Evolutionary conservation across 2,797 vertebrate genomes (phyloP).

Genomic region (Acanthopagrus latus): DNA sequence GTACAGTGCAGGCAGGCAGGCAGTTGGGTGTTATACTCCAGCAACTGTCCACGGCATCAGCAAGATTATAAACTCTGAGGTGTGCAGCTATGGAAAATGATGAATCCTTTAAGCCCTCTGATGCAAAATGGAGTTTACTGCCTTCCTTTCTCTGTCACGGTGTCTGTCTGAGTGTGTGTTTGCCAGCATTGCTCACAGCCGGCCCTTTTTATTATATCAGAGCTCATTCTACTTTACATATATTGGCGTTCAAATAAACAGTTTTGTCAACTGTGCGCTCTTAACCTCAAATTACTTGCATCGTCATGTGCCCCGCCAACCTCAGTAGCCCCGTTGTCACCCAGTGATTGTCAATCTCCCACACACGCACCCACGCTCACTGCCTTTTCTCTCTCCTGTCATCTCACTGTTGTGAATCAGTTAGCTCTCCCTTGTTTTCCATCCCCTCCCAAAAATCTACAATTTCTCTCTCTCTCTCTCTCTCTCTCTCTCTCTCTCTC

Average conservation of each 20-base stretch:
- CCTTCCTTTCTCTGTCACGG: slow-evolving; percentile 1
- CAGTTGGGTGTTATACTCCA: slow-evolving; percentile 16
- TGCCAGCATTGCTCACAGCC: slow-evolving; percentile 12
- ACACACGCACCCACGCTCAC: slow-evolving; percentile 13
- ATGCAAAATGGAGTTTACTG: slow-evolving; percentile 28
- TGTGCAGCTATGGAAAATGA: slow-evolving; percentile 25
- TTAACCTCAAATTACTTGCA: slow-evolving; percentile 66
- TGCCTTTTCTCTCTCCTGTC: slow-evolving; percentile 26
- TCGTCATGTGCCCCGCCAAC: slow-evolving; percentile 51
- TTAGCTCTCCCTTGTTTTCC: slow-evolving; percentile 29
- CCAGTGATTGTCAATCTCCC: slow-evolving; percentile 47
- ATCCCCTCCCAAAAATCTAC: slow-evolving; percentile 32
- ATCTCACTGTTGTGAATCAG: slow-evolving; percentile 32
- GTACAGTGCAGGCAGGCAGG: neutral
- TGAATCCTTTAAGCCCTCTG: slow-evolving; percentile 12
- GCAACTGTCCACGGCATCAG: slow-evolving; percentile 18
- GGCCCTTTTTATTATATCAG: slow-evolving; percentile 42
- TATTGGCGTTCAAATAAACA: slow-evolving; percentile 56
- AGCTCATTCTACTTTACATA: slow-evolving; percentile 50
- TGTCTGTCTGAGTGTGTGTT: slow-evolving; percentile 6
- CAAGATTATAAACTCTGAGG: slow-evolving; percentile 32
- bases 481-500: too few relatives aligned
- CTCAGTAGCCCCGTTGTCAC: slow-evolving; percentile 57
- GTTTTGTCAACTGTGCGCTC: slow-evolving; percentile 60
- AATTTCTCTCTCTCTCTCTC: neutral